A percentile compares a stretch with the other conserved stretches of the same genome.
Evolutionary conservation across 2,888 invertebrate genomes (phyloP).

Genomic region (Drosophila leonis): DNA sequence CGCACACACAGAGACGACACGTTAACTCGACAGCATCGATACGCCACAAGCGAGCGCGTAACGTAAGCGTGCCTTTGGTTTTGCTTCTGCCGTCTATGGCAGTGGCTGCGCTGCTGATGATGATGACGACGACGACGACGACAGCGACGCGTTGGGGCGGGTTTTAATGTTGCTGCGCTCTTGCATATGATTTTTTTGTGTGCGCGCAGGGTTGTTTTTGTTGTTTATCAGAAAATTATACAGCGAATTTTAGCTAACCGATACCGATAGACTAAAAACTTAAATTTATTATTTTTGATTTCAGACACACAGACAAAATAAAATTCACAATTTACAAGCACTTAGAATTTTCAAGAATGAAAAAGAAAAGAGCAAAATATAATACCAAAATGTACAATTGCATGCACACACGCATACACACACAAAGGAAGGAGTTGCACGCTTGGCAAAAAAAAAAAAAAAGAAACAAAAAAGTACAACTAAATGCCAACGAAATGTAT

Average conservation of each 20-base stretch:
- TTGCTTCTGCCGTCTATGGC: conserved; percentile 38
- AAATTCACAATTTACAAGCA: conserved; percentile 18
- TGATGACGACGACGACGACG: conserved; percentile 38
- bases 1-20: conserved; percentile 31
- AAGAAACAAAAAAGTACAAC: neutral
- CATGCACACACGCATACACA: conserved; percentile 15
- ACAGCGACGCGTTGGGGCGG: conserved; percentile 60
- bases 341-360: conserved; percentile 3
- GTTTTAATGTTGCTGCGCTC: conserved; percentile 62
- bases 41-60: conserved; percentile 49
- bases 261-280: conserved; percentile 54
- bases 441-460: conserved; percentile 8
- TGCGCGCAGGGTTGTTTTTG: conserved; percentile 58
- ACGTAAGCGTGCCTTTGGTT: conserved; percentile 60
- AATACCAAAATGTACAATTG: conserved; percentile 21
- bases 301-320: conserved; percentile 32
- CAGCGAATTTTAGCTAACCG: conserved; percentile 49
- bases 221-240: conserved; percentile 56
- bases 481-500: conserved; percentile 9
- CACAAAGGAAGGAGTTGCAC: conserved; percentile 30
- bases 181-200: conserved; percentile 54
- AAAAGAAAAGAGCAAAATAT: conserved; percentile 3
- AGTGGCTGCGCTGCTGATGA: conserved; percentile 37
- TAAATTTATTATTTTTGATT: conserved; percentile 41
- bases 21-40: conserved; percentile 56